These are phyloP conservation scores for Agelastica alni DNA, from an alignment of 2,888 invertebrate species.

Conservation along the genomic window DNA sequence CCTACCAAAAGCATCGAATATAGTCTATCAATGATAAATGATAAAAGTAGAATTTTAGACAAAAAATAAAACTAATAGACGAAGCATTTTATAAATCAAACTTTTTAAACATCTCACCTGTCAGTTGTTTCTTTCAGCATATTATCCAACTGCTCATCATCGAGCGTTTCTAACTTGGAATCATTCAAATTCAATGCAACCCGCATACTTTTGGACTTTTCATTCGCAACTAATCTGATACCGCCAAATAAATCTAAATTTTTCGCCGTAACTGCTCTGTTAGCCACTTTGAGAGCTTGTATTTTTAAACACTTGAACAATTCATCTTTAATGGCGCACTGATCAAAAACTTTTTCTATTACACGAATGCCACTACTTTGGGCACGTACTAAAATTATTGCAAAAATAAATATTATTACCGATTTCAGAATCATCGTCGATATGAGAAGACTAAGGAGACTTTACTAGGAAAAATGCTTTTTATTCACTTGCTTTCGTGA, in stretches of 20 bases:
- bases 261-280: conserved; percentile 67
- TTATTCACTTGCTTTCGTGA: conserved; percentile 28
- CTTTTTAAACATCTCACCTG: no score
- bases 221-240: conserved; percentile 61
- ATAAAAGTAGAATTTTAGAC: no score
- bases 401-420: conserved; percentile 6
- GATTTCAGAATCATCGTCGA: conserved; percentile 14
- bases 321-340: conserved; percentile 67
- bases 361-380: conserved; percentile 16
- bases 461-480: conserved; percentile 15
- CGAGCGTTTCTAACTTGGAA: conserved; percentile 64
- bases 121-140: conserved; percentile 62
- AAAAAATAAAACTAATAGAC: no score
- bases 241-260: conserved; percentile 67
- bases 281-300: conserved; percentile 68
- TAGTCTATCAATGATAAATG: no score
- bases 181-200: conserved; percentile 40
- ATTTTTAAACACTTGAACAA: conserved; percentile 73
- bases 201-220: conserved; percentile 40
- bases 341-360: conserved; percentile 59
- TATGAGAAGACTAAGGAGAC: conserved; percentile 8
- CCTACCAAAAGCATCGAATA: no score
- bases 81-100: no score
- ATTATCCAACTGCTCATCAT: conserved; percentile 65
- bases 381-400: conserved; percentile 5